Percentiles rank a stretch among this genome's conserved stretches.
Evolutionary conservation across 2,888 invertebrate genomes (phyloP).

Genomic region (Dryadula phaetusa): DNA sequence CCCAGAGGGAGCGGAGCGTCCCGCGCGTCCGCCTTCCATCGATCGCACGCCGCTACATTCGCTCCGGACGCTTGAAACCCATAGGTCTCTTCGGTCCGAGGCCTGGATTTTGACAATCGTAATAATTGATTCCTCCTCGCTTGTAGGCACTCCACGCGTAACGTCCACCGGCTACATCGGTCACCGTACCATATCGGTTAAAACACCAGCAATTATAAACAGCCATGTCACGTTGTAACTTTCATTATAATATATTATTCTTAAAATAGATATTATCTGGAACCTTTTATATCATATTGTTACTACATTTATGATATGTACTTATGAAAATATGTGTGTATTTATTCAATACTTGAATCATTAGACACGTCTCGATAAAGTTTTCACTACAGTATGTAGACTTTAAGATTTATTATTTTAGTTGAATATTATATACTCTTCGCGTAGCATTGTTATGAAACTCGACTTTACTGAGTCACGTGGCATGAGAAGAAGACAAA

Average conservation of each 20-base stretch:
- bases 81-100: slow-evolving; percentile 44
- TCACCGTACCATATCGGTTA: too few relatives aligned
- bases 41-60: slow-evolving; percentile 46
- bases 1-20: slow-evolving; percentile 62
- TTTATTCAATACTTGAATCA: too few relatives aligned
- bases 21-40: slow-evolving; percentile 58
- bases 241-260: too few relatives aligned
- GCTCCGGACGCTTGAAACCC: slow-evolving; percentile 42
- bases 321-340: too few relatives aligned
- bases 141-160: slow-evolving; percentile 5
- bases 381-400: too few relatives aligned
- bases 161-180: not conserved
- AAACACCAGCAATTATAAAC: too few relatives aligned
- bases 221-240: too few relatives aligned
- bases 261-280: too few relatives aligned
- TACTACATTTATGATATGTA: too few relatives aligned
- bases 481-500: not conserved
- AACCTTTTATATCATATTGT: too few relatives aligned
- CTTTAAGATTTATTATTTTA: not conserved
- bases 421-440: not conserved
- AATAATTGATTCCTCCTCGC: slow-evolving; percentile 48
- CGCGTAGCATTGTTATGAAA: not conserved
- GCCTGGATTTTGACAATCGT: slow-evolving; percentile 59
- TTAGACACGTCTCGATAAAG: too few relatives aligned
- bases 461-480: not conserved